These are phyloP conservation scores for Emesis russula DNA, from an alignment of 2,888 invertebrate species.

Conservation along the genomic window DNA sequence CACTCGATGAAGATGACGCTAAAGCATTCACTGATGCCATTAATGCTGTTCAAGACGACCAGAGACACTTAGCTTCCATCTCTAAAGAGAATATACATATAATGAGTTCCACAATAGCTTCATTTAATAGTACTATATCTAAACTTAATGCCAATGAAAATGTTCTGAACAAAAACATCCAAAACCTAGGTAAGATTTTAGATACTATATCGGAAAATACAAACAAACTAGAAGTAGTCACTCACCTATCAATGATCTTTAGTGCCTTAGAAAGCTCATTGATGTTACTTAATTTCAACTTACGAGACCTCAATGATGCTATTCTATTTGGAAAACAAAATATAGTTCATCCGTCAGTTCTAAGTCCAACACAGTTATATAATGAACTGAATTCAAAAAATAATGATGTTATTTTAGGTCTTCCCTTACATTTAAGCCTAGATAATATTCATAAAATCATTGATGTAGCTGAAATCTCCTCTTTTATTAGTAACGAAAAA, in stretches of 20 bases:
- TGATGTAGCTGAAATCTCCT: slow-evolving; percentile 22
- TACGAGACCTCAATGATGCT: neutral
- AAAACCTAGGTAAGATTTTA: slow-evolving; percentile 31
- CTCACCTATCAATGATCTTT: slow-evolving; percentile 27
- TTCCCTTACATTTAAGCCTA: slow-evolving; percentile 14
- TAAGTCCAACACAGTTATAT: slow-evolving; percentile 5
- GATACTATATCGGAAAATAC: slow-evolving; percentile 21
- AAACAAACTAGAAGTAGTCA: slow-evolving; percentile 29
- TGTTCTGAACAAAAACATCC: slow-evolving; percentile 24
- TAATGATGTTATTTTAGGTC: slow-evolving; percentile 26
- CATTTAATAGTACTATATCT: slow-evolving; percentile 19
- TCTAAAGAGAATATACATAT: slow-evolving; percentile 32
- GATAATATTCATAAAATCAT: slow-evolving; percentile 21
- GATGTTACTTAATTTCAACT: slow-evolving; percentile 32
- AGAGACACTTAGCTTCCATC: slow-evolving; percentile 22
- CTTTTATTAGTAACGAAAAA: slow-evolving; percentile 6
- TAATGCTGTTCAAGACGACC: slow-evolving; percentile 30
- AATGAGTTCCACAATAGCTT: slow-evolving; percentile 9
- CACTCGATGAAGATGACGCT: slow-evolving; percentile 14
- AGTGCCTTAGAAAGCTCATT: slow-evolving; percentile 40
- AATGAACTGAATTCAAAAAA: slow-evolving; percentile 24
- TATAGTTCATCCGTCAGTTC: slow-evolving; percentile 27
- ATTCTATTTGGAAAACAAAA: neutral
- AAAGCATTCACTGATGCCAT: slow-evolving; percentile 30
- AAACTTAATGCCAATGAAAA: slow-evolving; percentile 27